phyloP scores from a whole-genome alignment of 2,888 invertebrate species.

The Watsonalla binaria region DNA sequence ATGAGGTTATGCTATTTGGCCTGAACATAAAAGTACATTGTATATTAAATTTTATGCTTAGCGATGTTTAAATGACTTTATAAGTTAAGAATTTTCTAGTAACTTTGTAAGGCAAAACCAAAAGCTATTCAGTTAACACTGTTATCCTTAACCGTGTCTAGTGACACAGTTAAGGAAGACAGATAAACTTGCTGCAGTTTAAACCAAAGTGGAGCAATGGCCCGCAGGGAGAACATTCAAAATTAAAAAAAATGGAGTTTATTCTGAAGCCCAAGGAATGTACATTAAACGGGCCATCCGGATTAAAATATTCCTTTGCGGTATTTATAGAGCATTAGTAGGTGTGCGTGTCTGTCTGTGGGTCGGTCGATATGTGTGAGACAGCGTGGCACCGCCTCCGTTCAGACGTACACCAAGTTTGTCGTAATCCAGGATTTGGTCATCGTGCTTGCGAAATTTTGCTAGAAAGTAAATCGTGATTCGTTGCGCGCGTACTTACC shows the following conservation, averaged over 20 bases:
- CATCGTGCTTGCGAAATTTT: slow-evolving; percentile 44
- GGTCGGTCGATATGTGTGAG: slow-evolving; percentile 67
- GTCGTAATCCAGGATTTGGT: slow-evolving; percentile 66
- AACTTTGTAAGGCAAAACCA: slow-evolving; percentile 27
- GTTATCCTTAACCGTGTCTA: slow-evolving; percentile 48
- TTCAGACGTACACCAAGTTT: slow-evolving; percentile 59
- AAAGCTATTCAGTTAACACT: slow-evolving; percentile 48
- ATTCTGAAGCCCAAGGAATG: slow-evolving; percentile 63
- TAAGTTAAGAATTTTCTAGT: slow-evolving; percentile 27
- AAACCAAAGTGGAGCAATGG: slow-evolving; percentile 51
- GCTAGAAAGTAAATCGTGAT: slow-evolving; percentile 26
- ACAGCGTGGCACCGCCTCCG: slow-evolving; percentile 75
- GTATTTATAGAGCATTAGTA: slow-evolving; percentile 73
- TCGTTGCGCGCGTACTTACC: background rate
- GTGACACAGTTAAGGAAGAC: slow-evolving; percentile 53
- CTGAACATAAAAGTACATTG: slow-evolving; percentile 7
- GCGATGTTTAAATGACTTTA: slow-evolving; percentile 38
- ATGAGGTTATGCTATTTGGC: slow-evolving; percentile 22
- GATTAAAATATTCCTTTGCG: slow-evolving; percentile 74
- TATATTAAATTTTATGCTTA: slow-evolving; percentile 4
- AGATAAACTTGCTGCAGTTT: slow-evolving; percentile 40
- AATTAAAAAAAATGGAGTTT: slow-evolving; percentile 47
- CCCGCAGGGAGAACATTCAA: slow-evolving; percentile 32
- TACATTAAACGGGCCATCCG: slow-evolving; percentile 72
- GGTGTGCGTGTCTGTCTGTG: slow-evolving; percentile 68